Percentiles rank a stretch among this genome's conserved stretches.
Conservation (phyloP, 2,888 invertebrate genomes). For the Aromia moschata region DNA sequence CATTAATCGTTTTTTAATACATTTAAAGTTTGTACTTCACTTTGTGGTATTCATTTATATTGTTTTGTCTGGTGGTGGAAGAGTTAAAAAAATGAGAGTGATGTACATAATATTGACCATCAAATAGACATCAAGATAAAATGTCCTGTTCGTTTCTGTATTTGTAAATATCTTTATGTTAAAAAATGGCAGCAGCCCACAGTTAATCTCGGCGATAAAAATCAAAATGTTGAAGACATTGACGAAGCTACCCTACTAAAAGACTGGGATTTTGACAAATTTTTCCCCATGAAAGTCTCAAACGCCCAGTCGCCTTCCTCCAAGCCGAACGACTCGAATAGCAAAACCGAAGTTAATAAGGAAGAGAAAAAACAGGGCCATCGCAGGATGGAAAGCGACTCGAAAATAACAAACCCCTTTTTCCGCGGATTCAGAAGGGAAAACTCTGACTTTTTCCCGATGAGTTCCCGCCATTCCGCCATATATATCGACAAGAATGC, state of each 20-base stretch:
- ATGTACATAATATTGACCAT: too few relatives aligned
- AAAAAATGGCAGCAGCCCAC: slow-evolving; percentile 62
- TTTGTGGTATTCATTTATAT: too few relatives aligned
- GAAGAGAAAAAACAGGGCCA: slow-evolving; percentile 62
- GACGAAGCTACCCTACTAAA: slow-evolving; percentile 83
- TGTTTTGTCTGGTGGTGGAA: too few relatives aligned
- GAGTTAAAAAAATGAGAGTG: too few relatives aligned
- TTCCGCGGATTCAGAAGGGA: slow-evolving; percentile 83
- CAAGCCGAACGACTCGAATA: slow-evolving; percentile 58
- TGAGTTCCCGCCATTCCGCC: slow-evolving; percentile 81
- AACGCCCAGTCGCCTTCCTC: slow-evolving; percentile 46
- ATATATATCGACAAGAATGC: slow-evolving; percentile 66
- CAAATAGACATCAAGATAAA: background rate
- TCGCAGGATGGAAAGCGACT: slow-evolving; percentile 79
- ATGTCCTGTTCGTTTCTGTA: slow-evolving; percentile 13
- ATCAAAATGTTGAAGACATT: slow-evolving; percentile 59
- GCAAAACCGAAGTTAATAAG: slow-evolving; percentile 56
- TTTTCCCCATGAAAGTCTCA: slow-evolving; percentile 69
- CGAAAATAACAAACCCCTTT: slow-evolving; percentile 75
- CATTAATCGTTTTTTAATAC: too few relatives aligned
- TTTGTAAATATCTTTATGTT: slow-evolving; percentile 38
- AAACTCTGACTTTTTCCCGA: slow-evolving; percentile 84
- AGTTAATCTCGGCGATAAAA: slow-evolving; percentile 61
- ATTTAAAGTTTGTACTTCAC: too few relatives aligned
- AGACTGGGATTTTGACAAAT: slow-evolving; percentile 88